phyloP scores from a whole-genome alignment of 1,140 invertebrate genomes.

The Calliphora vicina region DNA sequence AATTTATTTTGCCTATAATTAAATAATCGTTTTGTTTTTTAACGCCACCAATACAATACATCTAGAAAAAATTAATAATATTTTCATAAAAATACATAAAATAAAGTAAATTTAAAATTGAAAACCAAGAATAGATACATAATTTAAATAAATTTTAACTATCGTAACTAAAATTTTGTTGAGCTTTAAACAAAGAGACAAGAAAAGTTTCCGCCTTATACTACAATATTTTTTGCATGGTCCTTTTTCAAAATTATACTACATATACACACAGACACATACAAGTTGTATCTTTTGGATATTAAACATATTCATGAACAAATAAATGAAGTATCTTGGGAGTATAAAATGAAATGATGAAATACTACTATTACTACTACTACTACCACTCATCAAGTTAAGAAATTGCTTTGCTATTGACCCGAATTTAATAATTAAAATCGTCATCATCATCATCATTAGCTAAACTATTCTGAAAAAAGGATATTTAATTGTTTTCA shows the following conservation, averaged over 20 bases:
- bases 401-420: not conserved
- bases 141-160: not conserved
- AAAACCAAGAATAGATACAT: not conserved
- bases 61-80: not conserved
- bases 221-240: not conserved
- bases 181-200: not conserved
- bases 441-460: not conserved
- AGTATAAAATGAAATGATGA: not conserved
- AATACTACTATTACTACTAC: not conserved
- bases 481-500: not conserved
- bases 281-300: not conserved
- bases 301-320: too few species aligned
- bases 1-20: not conserved
- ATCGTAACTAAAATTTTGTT: not conserved
- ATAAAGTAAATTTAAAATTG: not conserved
- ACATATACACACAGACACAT: not conserved
- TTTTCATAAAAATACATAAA: not conserved
- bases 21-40: not conserved
- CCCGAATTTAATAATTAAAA: not conserved
- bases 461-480: not conserved
- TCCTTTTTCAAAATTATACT: not conserved
- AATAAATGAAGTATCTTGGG: not conserved
- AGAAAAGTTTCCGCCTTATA: conserved; percentile 1
- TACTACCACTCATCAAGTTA: too few species aligned
- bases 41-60: not conserved